Percentiles rank a stretch among this genome's conserved stretches.
phyloP scores from a whole-genome alignment of 2,113 vertebrate genomes.

The Syngnathus typhle region DNA sequence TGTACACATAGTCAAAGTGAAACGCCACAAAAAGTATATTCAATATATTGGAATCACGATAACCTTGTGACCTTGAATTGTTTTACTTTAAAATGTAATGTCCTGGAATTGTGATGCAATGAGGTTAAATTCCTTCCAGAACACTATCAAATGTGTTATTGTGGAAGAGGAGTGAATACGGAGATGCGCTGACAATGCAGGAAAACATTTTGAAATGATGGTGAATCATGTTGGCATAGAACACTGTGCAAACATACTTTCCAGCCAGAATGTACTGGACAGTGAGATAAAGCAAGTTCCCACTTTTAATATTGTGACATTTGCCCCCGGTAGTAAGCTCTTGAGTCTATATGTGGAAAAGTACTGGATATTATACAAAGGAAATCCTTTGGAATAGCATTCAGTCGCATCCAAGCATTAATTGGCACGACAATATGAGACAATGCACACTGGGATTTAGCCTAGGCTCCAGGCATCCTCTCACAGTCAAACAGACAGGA shows the following conservation, averaged over 20 bases:
- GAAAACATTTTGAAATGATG: conserved; percentile 6
- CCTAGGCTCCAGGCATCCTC: conserved; percentile 25
- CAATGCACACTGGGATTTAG: conserved; percentile 29
- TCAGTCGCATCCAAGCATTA: conserved; percentile 42
- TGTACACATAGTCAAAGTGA: background rate
- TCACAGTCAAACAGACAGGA: conserved; percentile 51
- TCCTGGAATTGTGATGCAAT: no score
- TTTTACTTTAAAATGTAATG: no score
- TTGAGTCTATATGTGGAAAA: conserved; percentile 56
- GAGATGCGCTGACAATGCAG: conserved; percentile 13
- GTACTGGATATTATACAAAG: conserved; percentile 67
- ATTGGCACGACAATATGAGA: conserved; percentile 42
- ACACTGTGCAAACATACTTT: background rate
- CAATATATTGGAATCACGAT: background rate
- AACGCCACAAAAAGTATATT: background rate
- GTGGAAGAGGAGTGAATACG: background rate
- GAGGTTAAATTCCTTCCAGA: background rate
- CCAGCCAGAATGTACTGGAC: background rate
- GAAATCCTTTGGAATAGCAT: conserved; percentile 65
- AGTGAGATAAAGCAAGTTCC: conserved; percentile 26
- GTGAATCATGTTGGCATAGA: conserved; percentile 27
- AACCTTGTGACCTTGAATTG: no score
- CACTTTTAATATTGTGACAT: conserved; percentile 29
- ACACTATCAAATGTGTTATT: conserved; percentile 4
- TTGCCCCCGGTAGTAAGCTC: conserved; percentile 16